phyloP scores from a whole-genome alignment of 2,797 vertebrate species.

The Diplodus sargus region DNA sequence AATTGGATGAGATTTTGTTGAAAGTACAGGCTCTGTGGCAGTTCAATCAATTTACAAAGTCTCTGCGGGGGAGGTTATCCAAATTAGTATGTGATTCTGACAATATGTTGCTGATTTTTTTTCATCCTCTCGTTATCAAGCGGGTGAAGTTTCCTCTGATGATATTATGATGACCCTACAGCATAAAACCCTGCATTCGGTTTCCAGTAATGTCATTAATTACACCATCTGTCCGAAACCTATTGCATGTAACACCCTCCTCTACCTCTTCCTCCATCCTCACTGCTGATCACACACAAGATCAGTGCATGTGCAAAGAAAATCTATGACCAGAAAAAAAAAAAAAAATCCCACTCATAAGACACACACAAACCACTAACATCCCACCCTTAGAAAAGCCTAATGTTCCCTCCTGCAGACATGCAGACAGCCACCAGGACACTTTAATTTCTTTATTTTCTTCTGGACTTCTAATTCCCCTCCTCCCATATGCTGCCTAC shows the following conservation, averaged over 20 bases:
- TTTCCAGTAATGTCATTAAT: slow-evolving; percentile 69
- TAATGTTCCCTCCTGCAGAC: slow-evolving; percentile 52
- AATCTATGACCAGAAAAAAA: not conserved
- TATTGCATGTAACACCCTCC: slow-evolving; percentile 23
- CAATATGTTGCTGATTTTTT: slow-evolving; percentile 65
- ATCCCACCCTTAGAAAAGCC: slow-evolving; percentile 19
- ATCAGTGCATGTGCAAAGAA: slow-evolving; percentile 15
- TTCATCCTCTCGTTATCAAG: slow-evolving; percentile 56
- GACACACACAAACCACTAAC: slow-evolving; percentile 15
- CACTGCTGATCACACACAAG: slow-evolving; percentile 14
- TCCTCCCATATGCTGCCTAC: slow-evolving; percentile 79
- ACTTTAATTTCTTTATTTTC: slow-evolving; percentile 79
- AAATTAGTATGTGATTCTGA: slow-evolving; percentile 75
- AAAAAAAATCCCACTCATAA: slow-evolving; percentile 11
- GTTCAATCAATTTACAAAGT: slow-evolving; percentile 83
- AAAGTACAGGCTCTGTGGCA: slow-evolving; percentile 74
- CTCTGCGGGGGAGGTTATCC: slow-evolving; percentile 76
- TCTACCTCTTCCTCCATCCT: slow-evolving; percentile 12
- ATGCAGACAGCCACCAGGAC: slow-evolving; percentile 53
- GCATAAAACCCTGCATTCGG: slow-evolving; percentile 42
- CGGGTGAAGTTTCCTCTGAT: slow-evolving; percentile 57
- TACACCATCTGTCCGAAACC: slow-evolving; percentile 65
- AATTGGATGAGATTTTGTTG: slow-evolving; percentile 75
- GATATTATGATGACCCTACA: slow-evolving; percentile 59
- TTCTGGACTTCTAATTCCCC: slow-evolving; percentile 80